Base-by-base conservation (phyloP, 2,888 invertebrate genomes). In the Carcina quercana region DNA sequence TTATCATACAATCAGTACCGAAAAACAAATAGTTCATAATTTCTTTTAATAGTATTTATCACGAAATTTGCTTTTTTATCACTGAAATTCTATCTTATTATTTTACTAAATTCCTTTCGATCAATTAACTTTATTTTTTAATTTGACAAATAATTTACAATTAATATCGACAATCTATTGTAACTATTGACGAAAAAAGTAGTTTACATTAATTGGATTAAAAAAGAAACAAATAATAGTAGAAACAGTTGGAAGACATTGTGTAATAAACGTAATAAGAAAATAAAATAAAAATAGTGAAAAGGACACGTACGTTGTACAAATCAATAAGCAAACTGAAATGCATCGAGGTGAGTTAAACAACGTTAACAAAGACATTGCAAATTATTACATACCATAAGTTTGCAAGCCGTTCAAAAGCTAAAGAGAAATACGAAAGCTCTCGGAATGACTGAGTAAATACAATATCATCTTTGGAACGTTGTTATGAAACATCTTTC, bases 31-130 rank as follows among this genome's bases (percentile, higher is more conserved):
- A 72, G n/a, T 61, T 71, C 56, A 66, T 67, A 59, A 64, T 76
- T n/a, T n/a, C n/a, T n/a, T n/a, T n/a, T n/a, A n/a, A n/a, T n/a
- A n/a, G n/a, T n/a, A n/a, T n/a, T n/a, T 80, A 83, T 82, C 80
- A 82, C 82, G 78, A 75, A 78, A 71, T 75, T 76, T 74, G 68
- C 63, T 62, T 73, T n/a, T 50, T 73, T 82, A 83, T 83, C 82
- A 82, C 82, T 72, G 76, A 78, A 79, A 76, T 68, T 71, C 73
- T 79, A 78, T 74, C 55, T 72, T 76, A 78, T 75, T 56, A 40
- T 34, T 57, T 66, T 74, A 75, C 72, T 76, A 75, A 82, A 83
- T 80, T 83, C 80, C 75, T 60, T 73, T 72, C 68, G 72, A 62
- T 80, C 70, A 76, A 78, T 76, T 67, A 53, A 24, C 10, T 20